phyloP scores from a whole-genome alignment of 1,140 invertebrate species.

The Micrasema minimum region DNA sequence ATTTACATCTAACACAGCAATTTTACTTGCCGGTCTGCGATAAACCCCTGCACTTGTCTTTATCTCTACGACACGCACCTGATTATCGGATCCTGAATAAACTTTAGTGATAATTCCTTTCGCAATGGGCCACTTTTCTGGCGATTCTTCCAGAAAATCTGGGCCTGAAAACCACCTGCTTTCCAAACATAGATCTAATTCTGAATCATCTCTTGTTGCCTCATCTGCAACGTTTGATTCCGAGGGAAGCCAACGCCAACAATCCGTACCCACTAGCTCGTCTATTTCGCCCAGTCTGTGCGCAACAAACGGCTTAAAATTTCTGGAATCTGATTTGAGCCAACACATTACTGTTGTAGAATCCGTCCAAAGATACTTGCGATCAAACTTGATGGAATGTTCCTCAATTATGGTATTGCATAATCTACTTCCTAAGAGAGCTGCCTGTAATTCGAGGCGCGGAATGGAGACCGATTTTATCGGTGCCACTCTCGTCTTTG shows the following conservation, averaged over 20 bases:
- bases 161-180: too few relatives aligned
- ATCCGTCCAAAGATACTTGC: constrained; percentile 57
- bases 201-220: too few relatives aligned
- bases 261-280: constrained; percentile 41
- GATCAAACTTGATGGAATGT: constrained; percentile 4
- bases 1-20: too few relatives aligned
- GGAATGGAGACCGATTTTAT: constrained; percentile 50
- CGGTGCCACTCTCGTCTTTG: constrained; percentile 54
- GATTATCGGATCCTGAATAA: too few relatives aligned
- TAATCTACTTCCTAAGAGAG: constrained; percentile 49
- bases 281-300: constrained; percentile 59
- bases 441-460: constrained; percentile 51
- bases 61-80: too few relatives aligned
- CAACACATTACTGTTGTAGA: constrained; percentile 56
- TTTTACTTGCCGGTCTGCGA: too few relatives aligned
- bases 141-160: too few relatives aligned
- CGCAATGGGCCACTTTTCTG: too few relatives aligned
- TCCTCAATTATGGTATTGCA: constrained; percentile 25
- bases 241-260: constrained; percentile 55
- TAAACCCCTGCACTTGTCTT: too few relatives aligned
- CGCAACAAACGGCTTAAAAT: constrained; percentile 58
- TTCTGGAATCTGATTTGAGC: constrained; percentile 52
- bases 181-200: too few relatives aligned
- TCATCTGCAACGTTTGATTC: constrained; percentile 53
- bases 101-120: too few relatives aligned